Conservation (phyloP, 2,888 invertebrate species). For the Orthonychiurus folsomi region DNA sequence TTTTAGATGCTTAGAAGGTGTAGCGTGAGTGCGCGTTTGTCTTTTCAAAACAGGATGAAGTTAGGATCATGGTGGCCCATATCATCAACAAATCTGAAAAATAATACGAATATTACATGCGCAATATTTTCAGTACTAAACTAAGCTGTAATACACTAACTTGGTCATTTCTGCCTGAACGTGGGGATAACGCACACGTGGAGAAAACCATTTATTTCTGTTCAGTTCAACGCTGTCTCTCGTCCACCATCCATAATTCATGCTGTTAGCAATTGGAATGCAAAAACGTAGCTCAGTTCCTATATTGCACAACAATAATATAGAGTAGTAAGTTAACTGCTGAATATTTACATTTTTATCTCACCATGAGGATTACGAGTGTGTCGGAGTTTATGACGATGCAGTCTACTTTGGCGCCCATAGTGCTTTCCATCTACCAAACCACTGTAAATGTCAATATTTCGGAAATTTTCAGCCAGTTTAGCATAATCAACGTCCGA, state of each 20-base stretch:
- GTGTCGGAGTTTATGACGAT: conserved; percentile 28
- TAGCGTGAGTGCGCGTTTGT: no score
- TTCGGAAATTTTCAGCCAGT: conserved; percentile 31
- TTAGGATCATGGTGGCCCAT: conserved; percentile 32
- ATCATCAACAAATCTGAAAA: conserved; percentile 36
- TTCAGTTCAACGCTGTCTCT: conserved; percentile 29
- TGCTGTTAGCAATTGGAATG: conserved; percentile 25
- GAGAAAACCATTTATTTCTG: conserved; percentile 29
- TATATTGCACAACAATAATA: conserved; percentile 6
- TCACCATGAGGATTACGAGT: conserved; percentile 30
- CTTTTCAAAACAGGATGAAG: conserved; percentile 31
- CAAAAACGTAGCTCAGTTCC: conserved; percentile 34
- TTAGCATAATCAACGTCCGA: conserved; percentile 24
- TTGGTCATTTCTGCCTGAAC: conserved; percentile 35
- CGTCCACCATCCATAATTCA: conserved; percentile 38
- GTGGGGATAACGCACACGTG: conserved; percentile 28
- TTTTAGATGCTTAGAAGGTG: no score
- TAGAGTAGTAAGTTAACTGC: background rate
- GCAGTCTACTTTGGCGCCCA: conserved; percentile 27
- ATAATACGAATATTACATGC: background rate
- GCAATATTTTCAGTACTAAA: background rate
- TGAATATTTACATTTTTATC: background rate
- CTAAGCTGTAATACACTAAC: conserved; percentile 16
- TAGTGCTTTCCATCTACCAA: conserved; percentile 34
- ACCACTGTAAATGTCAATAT: conserved; percentile 33